These are phyloP conservation scores for Euplagia quadripunctaria DNA, from an alignment of 2,888 invertebrate genomes.

Conservation along the genomic window DNA sequence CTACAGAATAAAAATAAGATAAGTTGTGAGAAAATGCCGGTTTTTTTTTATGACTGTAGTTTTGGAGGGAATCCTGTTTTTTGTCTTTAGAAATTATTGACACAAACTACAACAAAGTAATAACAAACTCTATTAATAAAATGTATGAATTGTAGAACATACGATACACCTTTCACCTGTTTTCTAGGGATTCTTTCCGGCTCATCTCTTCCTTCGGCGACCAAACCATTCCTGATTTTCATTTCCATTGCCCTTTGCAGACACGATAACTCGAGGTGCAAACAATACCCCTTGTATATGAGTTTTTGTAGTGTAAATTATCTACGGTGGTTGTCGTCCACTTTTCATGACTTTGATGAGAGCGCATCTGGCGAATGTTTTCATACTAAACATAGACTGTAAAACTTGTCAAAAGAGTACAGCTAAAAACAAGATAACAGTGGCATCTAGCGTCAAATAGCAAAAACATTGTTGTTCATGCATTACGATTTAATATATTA, in stretches of 20 bases:
- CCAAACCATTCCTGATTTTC: neutral
- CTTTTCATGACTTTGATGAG: neutral
- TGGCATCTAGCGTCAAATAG: conserved; percentile 72
- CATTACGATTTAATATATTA: neutral
- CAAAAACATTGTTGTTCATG: conserved; percentile 15
- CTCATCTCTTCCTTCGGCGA: neutral
- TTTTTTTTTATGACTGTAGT: too few species aligned
- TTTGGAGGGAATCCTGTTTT: too few species aligned
- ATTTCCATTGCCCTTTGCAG: neutral
- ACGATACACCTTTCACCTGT: neutral
- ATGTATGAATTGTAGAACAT: too few species aligned
- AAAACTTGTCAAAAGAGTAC: too few species aligned
- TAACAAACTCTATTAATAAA: too few species aligned
- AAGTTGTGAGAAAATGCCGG: too few species aligned
- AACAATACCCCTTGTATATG: too few species aligned
- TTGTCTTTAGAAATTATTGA: too few species aligned
- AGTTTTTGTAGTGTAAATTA: too few species aligned
- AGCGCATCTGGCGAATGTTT: neutral
- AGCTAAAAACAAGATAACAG: conserved; percentile 7
- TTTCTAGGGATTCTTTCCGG: neutral
- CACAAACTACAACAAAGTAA: too few species aligned
- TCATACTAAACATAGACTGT: neutral
- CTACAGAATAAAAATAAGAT: too few species aligned
- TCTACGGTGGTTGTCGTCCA: neutral
- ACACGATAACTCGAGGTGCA: neutral